Evolutionary conservation across 2,888 invertebrate species (phyloP), one percentile per base, ranked within the genome.

Genomic region (Epiblema foenella): DNA sequence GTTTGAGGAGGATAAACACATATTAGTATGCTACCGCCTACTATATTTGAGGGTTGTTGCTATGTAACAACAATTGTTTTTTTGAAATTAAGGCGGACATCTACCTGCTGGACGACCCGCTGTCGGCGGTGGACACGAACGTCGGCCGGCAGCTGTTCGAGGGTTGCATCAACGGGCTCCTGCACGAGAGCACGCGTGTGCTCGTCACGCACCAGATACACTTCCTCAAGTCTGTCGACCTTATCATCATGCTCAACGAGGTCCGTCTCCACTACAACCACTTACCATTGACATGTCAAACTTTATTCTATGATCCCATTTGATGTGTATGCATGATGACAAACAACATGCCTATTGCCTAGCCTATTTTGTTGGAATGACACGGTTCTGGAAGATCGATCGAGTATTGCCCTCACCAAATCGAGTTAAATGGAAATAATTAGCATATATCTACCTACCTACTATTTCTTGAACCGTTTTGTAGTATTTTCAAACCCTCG

Each of bases 101-200:
- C 73, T 98, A 97, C 84, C 88, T 98, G 8, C 85, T 98, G 73
- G 98, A 98, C 79, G 98, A 98, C 86, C 97, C 98, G 0, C 88
- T 98, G 49, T 97, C 97, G n/a, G 97, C 98, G 2, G 97, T 98
- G 3, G 98, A 98, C 82, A 94, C 96, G 0, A 96, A 96, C 75
- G 97, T 98, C 0, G 96, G 97, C 0, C 95, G 96, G 69, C 96
- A 96, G 81, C 88, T 98, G 57, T 97, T 97, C 83, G 95, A 97
- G 69, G 95, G 96, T 81, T 98, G 97, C 81, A 96, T 97, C 74
- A 94, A 94, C 76, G 95, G 94, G 0, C 95, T 94, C 79, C 90
- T 98, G 75, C 93, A 93, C 58, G 91, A 95, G 7, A 95, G 95
- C 81, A 96, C 97, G 0, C 93, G 96, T 57, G 94, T 98, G 70